Evolutionary conservation across 2,797 vertebrate species (phyloP).

Genomic region (Allobates femoralis): DNA sequence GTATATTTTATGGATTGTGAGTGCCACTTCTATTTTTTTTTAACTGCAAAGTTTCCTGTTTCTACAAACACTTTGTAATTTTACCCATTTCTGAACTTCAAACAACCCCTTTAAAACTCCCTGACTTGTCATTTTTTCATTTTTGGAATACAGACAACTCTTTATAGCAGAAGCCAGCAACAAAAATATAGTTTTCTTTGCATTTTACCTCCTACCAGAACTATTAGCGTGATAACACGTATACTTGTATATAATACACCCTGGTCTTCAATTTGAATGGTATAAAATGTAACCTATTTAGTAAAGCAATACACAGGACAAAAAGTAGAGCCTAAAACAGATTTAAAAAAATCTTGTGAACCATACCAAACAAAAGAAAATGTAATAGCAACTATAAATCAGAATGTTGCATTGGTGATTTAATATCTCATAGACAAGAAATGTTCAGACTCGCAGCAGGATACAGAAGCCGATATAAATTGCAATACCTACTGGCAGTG

Average conservation of each 20-base stretch:
- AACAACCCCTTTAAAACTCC: too few species aligned
- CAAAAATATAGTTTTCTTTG: neutral
- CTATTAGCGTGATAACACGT: neutral
- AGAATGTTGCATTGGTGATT: constrained; percentile 25
- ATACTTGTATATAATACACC: neutral
- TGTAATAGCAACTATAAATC: constrained; percentile 39
- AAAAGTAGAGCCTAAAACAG: neutral
- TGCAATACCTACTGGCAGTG: constrained; percentile 44
- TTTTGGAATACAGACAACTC: too few species aligned
- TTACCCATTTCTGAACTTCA: too few species aligned
- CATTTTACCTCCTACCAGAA: neutral
- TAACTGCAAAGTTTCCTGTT: too few species aligned
- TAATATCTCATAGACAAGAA: constrained; percentile 38
- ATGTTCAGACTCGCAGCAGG: constrained; percentile 30
- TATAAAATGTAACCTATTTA: neutral
- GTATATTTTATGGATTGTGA: too few species aligned
- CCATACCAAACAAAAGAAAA: constrained; percentile 31
- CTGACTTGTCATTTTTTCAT: too few species aligned
- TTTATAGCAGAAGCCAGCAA: neutral
- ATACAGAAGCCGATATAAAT: constrained; percentile 48
- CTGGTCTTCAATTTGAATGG: neutral
- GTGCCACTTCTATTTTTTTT: too few species aligned
- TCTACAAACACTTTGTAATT: too few species aligned
- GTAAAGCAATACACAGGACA: neutral
- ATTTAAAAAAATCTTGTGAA: neutral